A percentile compares a stretch with the other conserved stretches of the same genome.
These are phyloP conservation scores for Catocala fraxini DNA, from an alignment of 2,888 invertebrate genomes.

Conservation along the genomic window DNA sequence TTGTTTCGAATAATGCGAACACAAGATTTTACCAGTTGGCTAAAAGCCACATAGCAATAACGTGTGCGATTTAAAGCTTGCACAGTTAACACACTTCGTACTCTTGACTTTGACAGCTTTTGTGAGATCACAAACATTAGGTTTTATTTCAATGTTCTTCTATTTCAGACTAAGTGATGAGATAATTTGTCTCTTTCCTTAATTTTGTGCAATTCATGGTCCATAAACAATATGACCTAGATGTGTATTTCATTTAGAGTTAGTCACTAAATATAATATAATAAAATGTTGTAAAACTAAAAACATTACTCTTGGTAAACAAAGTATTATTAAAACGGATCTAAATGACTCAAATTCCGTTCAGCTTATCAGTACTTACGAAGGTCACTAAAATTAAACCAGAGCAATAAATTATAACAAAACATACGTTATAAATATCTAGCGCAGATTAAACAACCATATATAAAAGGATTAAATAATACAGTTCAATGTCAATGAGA, in stretches of 20 bases:
- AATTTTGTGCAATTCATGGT: neutral
- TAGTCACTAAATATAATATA: no score
- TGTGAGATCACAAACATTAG: constrained; percentile 2
- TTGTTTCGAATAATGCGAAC: constrained; percentile 1
- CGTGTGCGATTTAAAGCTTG: constrained; percentile 7
- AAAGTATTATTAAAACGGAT: no score
- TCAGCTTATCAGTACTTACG: constrained; percentile 23
- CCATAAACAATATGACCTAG: no score
- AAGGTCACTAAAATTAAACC: constrained; percentile 25
- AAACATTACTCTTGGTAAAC: no score
- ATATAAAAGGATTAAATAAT: constrained; percentile 23
- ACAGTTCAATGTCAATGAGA: constrained; percentile 20
- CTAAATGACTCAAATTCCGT: constrained; percentile 10
- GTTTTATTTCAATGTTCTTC: constrained; percentile 1
- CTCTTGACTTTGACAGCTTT: constrained; percentile 3
- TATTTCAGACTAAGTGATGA: neutral
- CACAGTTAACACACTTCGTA: neutral
- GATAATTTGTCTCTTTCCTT: neutral
- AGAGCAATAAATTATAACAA: constrained; percentile 24
- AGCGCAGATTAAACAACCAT: constrained; percentile 22
- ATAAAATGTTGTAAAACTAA: no score
- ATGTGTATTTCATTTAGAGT: no score
- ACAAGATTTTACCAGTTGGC: constrained; percentile 1
- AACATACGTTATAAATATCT: constrained; percentile 17
- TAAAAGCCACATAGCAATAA: constrained; percentile 7